Percentiles rank a stretch among this genome's conserved stretches.
phyloP scores from a whole-genome alignment of 2,888 invertebrate species.

The Aspidiotus rigidus region DNA sequence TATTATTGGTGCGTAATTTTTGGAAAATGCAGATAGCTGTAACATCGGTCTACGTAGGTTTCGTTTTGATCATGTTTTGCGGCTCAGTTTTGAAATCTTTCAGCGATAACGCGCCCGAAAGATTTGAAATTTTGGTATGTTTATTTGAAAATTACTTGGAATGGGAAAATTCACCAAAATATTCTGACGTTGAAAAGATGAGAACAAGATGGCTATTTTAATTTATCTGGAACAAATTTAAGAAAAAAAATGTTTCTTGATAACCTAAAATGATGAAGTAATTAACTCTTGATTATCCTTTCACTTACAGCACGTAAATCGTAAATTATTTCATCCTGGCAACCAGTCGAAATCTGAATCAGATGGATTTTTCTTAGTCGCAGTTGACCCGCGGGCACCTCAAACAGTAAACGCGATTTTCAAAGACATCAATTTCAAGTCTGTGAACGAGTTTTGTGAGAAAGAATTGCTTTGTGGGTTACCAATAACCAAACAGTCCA shows the following conservation, averaged over 20 bases:
- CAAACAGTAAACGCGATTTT: constrained; percentile 7
- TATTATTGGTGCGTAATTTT: constrained; percentile 23
- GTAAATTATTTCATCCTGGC: not conserved
- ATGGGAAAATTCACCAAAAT: not conserved
- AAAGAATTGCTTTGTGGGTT: constrained; percentile 16
- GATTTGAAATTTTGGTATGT: constrained; percentile 14
- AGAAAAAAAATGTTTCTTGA: not conserved
- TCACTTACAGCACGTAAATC: constrained; percentile 25
- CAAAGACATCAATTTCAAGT: constrained; percentile 6
- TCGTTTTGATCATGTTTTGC: constrained; percentile 8
- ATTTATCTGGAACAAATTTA: not conserved
- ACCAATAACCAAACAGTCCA: not conserved
- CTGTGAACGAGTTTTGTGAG: not conserved
- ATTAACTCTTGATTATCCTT: not conserved
- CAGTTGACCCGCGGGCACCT: constrained; percentile 15
- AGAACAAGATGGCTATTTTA: too few relatives aligned
- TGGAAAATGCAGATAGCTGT: constrained; percentile 26
- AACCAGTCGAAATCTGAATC: not conserved
- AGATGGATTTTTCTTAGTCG: constrained; percentile 15
- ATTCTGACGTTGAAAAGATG: not conserved
- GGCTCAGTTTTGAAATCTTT: not conserved
- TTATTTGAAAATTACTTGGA: not conserved
- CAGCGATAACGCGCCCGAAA: constrained; percentile 10
- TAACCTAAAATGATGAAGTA: not conserved
- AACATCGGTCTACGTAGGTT: constrained; percentile 6